Conservation (phyloP, 1,140 invertebrate species). For the Arion vulgaris region DNA sequence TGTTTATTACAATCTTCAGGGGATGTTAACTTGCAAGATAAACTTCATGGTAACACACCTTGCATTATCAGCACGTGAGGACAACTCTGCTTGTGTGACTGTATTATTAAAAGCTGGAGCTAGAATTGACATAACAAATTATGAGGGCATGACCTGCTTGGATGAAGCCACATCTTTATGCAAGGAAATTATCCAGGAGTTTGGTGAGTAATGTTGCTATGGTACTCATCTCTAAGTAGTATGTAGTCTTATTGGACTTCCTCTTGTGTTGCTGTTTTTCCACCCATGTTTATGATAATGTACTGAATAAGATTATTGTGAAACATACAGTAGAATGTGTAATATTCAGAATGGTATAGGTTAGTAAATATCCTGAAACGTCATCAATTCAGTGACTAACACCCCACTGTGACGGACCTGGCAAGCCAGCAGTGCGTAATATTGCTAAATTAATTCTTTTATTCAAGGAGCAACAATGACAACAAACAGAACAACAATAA, state of each 20-base stretch:
- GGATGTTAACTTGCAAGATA: constrained; percentile 29
- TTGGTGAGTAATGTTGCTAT: constrained; percentile 15
- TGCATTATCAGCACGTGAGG: constrained; percentile 33
- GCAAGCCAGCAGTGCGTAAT: too few relatives aligned
- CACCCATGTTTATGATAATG: not conserved
- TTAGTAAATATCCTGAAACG: too few relatives aligned
- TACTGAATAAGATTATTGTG: too few relatives aligned
- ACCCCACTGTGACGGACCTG: too few relatives aligned
- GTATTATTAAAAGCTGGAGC: constrained; percentile 34
- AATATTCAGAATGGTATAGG: too few relatives aligned
- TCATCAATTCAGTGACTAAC: too few relatives aligned
- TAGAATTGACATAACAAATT: constrained; percentile 9
- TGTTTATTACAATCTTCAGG: not conserved
- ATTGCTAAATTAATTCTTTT: too few relatives aligned
- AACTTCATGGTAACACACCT: constrained; percentile 21
- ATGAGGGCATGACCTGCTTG: constrained; percentile 25
- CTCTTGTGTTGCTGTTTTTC: not conserved
- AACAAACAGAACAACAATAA: too few relatives aligned
- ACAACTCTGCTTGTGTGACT: constrained; percentile 37
- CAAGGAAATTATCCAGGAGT: constrained; percentile 1
- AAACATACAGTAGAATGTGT: too few relatives aligned
- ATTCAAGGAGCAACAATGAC: too few relatives aligned
- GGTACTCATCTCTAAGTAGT: not conserved
- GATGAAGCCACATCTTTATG: constrained; percentile 28
- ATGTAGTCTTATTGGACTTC: not conserved